These are phyloP conservation scores for Sebastes oblongus DNA, from an alignment of 2,797 vertebrate genomes.

Conservation along the genomic window DNA sequence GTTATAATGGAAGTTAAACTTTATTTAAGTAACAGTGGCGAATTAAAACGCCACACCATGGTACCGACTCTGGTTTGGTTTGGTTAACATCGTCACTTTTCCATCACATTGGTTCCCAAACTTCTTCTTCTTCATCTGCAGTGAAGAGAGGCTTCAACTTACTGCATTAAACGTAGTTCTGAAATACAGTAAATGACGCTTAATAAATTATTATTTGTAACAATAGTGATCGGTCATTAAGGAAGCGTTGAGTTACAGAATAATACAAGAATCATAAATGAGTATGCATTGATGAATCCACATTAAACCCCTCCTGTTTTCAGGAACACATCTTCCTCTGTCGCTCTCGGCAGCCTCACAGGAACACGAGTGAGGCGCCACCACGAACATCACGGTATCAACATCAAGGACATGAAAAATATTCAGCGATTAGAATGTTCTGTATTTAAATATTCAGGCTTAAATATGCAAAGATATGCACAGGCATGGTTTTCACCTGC, in stretches of 20 bases:
- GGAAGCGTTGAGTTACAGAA: not conserved
- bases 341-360: conserved; percentile 6
- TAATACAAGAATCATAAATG: not conserved
- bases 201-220: conserved; percentile 1
- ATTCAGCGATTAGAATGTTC: conserved; percentile 52
- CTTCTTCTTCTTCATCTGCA: not conserved
- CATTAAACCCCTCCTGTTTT: not conserved
- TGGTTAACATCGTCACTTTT: no score
- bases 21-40: no score
- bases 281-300: not conserved
- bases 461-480: conserved; percentile 70
- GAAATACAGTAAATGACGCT: not conserved
- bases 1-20: no score
- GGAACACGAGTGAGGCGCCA: conserved; percentile 4
- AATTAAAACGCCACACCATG: no score
- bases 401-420: conserved; percentile 47
- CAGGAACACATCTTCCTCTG: not conserved
- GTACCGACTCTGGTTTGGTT: no score
- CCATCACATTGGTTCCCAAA: no score
- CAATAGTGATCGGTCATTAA: not conserved
- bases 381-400: not conserved
- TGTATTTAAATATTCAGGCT: conserved; percentile 55
- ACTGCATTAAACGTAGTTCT: not conserved
- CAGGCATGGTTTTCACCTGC: conserved; percentile 60
- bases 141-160: not conserved